A percentile compares a stretch with the other conserved stretches of the same genome.
phyloP scores from a whole-genome alignment of 2,113 vertebrate genomes.

The Eclectus roratus region DNA sequence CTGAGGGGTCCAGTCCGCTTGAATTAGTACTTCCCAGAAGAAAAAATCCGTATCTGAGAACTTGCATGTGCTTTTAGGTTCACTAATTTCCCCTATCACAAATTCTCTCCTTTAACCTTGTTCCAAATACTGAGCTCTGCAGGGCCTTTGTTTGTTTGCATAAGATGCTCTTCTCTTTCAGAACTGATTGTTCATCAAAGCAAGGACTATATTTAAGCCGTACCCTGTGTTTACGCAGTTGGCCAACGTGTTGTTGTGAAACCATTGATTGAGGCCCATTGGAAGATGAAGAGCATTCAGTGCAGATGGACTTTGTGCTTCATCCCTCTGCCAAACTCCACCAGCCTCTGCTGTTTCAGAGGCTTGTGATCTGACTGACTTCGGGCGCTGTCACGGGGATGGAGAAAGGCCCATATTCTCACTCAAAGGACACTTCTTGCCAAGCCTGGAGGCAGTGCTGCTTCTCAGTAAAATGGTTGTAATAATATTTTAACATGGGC shows the following conservation, averaged over 20 bases:
- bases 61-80: not conserved
- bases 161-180: constrained; percentile 18
- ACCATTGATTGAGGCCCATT: constrained; percentile 5
- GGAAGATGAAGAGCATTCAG: not conserved
- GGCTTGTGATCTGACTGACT: not conserved
- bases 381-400: not conserved
- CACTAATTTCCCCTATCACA: not conserved
- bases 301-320: not conserved
- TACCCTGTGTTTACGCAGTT: constrained; percentile 46
- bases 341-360: constrained; percentile 1
- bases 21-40: constrained; percentile 8
- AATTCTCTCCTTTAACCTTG: constrained; percentile 2
- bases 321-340: constrained; percentile 13
- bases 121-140: not conserved
- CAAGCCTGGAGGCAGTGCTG: constrained; percentile 45
- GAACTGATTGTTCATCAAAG: not conserved
- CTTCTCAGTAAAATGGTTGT: constrained; percentile 48
- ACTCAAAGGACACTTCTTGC: constrained; percentile 29
- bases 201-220: not conserved
- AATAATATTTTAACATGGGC: constrained; percentile 39
- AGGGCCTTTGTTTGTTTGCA: constrained; percentile 34
- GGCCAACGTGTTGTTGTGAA: constrained; percentile 14
- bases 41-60: constrained; percentile 6
- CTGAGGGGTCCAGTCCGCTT: constrained; percentile 1
- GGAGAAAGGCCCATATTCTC: constrained; percentile 34